Conservation (phyloP, 1,140 invertebrate genomes). For the Pseudomyrmex gracilis region DNA sequence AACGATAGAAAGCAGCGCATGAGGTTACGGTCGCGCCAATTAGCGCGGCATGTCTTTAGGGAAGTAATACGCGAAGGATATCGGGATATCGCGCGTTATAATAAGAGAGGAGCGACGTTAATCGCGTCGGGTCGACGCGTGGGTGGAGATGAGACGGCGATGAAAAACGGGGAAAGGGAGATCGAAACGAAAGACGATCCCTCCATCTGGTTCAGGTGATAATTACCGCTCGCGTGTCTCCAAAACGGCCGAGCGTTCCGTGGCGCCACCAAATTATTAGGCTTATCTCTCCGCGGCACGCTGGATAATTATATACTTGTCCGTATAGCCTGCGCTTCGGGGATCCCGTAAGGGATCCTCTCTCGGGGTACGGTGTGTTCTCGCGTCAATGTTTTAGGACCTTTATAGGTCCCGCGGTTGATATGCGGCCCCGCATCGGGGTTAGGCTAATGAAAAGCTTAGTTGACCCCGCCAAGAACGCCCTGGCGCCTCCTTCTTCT, state of each 20-base stretch:
- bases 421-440: slow-evolving; percentile 72
- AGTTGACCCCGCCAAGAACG: slow-evolving; percentile 84
- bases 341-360: slow-evolving; percentile 71
- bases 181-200: slow-evolving; percentile 40
- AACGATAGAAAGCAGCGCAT: too few species aligned
- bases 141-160: slow-evolving; percentile 62
- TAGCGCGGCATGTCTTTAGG: not conserved
- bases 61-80: slow-evolving; percentile 8
- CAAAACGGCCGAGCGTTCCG: slow-evolving; percentile 69
- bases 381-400: slow-evolving; percentile 82
- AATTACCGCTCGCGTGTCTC: slow-evolving; percentile 76
- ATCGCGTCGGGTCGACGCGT: slow-evolving; percentile 63
- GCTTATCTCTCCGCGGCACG: slow-evolving; percentile 74
- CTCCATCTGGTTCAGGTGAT: slow-evolving; percentile 71
- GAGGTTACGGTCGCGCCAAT: too few species aligned
- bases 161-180: slow-evolving; percentile 58
- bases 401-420: slow-evolving; percentile 77
- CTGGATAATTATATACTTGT: slow-evolving; percentile 79
- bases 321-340: slow-evolving; percentile 32
- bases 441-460: slow-evolving; percentile 85
- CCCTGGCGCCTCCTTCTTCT: slow-evolving; percentile 82
- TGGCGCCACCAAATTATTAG: slow-evolving; percentile 84
- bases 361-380: slow-evolving; percentile 29
- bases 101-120: slow-evolving; percentile 25
- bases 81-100: slow-evolving; percentile 17